Evolutionary conservation across 1,140 invertebrate genomes (phyloP).

Genomic region (Helicoverpa armigera): DNA sequence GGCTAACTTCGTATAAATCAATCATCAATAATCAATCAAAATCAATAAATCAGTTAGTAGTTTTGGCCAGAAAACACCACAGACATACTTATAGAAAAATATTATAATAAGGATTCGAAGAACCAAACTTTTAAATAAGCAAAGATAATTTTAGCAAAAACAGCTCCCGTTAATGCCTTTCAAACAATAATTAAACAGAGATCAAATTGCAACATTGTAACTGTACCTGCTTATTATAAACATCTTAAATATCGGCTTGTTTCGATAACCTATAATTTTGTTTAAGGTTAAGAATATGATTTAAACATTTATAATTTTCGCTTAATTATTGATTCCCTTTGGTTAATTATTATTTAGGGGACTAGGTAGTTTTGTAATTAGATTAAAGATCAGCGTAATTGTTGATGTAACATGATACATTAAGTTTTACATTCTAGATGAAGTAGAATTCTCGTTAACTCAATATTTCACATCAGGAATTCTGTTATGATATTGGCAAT

Average conservation of each 20-base stretch:
- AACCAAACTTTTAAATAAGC: constrained; percentile 1
- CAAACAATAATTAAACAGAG: constrained; percentile 47
- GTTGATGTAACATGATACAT: too few relatives aligned
- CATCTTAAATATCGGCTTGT: constrained; percentile 37
- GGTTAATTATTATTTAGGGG: constrained; percentile 30
- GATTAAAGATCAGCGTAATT: not conserved
- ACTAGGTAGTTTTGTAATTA: not conserved
- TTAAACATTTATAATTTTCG: constrained; percentile 46
- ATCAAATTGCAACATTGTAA: constrained; percentile 48
- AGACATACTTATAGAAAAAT: too few relatives aligned
- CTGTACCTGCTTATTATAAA: constrained; percentile 38
- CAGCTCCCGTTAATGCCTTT: constrained; percentile 47
- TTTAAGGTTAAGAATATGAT: constrained; percentile 42
- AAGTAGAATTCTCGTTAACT: too few relatives aligned
- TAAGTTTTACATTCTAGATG: too few relatives aligned
- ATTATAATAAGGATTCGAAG: not conserved
- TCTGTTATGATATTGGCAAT: too few relatives aligned
- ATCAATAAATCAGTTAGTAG: too few relatives aligned
- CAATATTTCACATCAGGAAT: too few relatives aligned
- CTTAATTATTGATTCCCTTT: constrained; percentile 46
- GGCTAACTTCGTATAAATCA: too few relatives aligned
- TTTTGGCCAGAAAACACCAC: too few relatives aligned
- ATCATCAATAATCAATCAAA: too few relatives aligned
- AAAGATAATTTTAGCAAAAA: constrained; percentile 46
- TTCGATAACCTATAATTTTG: constrained; percentile 39